Conservation (phyloP, 2,888 invertebrate genomes). For the Luperina nickerlii region DNA sequence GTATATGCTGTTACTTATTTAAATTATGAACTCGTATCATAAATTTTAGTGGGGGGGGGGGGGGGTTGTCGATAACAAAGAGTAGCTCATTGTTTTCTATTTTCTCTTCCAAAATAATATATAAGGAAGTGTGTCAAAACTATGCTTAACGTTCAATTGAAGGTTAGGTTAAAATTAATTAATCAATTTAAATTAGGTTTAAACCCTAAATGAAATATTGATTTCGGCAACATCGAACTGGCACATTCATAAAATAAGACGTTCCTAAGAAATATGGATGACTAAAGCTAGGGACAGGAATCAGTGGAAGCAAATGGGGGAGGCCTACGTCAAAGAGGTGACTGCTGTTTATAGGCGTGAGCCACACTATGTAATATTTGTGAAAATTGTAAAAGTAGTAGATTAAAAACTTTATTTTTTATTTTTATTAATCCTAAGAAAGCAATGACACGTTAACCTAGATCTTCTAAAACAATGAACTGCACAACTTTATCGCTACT, state of each 20-base stretch:
- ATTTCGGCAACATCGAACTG: background rate
- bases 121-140: background rate
- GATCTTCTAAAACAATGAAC: conserved; percentile 14
- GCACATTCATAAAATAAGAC: background rate
- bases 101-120: background rate
- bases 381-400: no score
- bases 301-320: background rate
- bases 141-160: background rate
- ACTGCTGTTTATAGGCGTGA: background rate
- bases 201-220: background rate
- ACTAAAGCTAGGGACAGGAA: background rate
- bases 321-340: background rate
- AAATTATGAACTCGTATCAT: background rate
- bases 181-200: background rate
- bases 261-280: background rate
- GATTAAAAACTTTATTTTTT: no score
- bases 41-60: background rate
- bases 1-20: background rate
- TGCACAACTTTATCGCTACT: conserved; percentile 18
- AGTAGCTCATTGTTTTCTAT: background rate
- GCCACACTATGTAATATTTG: background rate
- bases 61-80: background rate
- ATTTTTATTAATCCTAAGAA: no score
- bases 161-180: no score
- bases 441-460: conserved; percentile 18